A percentile compares a stretch with the other conserved stretches of the same genome.
These are phyloP conservation scores for Coremacera marginata DNA, from an alignment of 2,888 invertebrate species.

Conservation along the genomic window DNA sequence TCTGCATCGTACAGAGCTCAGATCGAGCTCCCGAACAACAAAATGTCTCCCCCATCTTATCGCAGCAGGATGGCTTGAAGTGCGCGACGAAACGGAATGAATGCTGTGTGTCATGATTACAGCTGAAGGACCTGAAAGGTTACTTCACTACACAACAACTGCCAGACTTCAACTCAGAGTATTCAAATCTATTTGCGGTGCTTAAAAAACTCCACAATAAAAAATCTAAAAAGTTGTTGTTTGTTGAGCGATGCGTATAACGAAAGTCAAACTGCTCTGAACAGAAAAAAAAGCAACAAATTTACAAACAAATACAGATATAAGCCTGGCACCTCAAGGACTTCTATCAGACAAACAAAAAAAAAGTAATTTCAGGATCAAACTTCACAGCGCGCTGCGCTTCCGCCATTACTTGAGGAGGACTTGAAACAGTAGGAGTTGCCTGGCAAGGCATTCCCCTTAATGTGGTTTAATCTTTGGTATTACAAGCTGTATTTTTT, in stretches of 20 bases:
- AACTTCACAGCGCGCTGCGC: constrained; percentile 43
- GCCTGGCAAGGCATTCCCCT: background rate
- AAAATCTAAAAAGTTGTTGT: constrained; percentile 39
- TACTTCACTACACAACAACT: constrained; percentile 19
- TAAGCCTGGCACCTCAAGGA: constrained; percentile 49
- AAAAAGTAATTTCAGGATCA: constrained; percentile 60
- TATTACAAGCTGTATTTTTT: background rate
- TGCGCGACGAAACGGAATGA: constrained; percentile 64
- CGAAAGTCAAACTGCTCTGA: constrained; percentile 43
- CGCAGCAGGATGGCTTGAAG: constrained; percentile 47
- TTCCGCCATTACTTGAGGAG: constrained; percentile 45
- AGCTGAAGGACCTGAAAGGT: constrained; percentile 28
- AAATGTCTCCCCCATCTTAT: constrained; percentile 35
- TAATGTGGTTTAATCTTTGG: background rate
- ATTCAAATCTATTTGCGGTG: constrained; percentile 28
- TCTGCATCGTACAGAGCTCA: constrained; percentile 27
- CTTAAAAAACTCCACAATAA: background rate
- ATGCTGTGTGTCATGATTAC: constrained; percentile 49
- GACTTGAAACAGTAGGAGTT: constrained; percentile 36
- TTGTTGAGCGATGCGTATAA: constrained; percentile 57
- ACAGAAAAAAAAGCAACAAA: constrained; percentile 40
- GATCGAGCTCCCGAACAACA: constrained; percentile 56
- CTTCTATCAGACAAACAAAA: constrained; percentile 49
- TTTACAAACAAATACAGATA: constrained; percentile 9
- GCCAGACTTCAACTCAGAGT: background rate